Evolutionary conservation across 2,113 vertebrate species (phyloP).

Genomic region (Sinocyclocheilus anophthalmus): DNA sequence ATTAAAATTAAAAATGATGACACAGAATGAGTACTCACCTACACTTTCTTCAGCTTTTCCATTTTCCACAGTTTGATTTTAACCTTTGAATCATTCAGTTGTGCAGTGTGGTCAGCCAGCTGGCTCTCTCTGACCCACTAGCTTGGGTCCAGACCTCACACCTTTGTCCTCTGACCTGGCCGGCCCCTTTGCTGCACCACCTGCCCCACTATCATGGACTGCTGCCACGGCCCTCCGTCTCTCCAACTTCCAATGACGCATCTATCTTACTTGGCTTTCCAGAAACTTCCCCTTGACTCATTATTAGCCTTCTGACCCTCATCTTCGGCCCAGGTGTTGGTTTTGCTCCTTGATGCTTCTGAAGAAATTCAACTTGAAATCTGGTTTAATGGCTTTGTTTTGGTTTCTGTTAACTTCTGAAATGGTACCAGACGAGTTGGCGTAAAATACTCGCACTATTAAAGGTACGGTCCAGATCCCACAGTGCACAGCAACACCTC

Average conservation of each 20-base stretch:
- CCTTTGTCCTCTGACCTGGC: slow-evolving; percentile 35
- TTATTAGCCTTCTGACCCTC: slow-evolving; percentile 37
- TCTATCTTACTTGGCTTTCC: slow-evolving; percentile 14
- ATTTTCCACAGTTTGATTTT: slow-evolving; percentile 21
- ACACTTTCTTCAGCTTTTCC: slow-evolving; percentile 9
- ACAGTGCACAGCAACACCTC: slow-evolving; percentile 5
- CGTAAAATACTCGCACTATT: background rate
- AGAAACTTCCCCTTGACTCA: slow-evolving; percentile 29
- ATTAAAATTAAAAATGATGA: background rate
- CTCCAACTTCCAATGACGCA: background rate
- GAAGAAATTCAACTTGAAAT: slow-evolving; percentile 17
- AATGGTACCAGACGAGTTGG: background rate
- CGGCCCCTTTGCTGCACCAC: slow-evolving; percentile 18
- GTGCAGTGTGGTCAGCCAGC: slow-evolving; percentile 31
- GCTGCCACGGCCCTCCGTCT: background rate
- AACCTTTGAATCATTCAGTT: slow-evolving; percentile 38
- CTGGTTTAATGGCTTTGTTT: background rate
- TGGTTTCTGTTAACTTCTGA: background rate
- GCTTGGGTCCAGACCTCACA: slow-evolving; percentile 40
- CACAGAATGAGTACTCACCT: background rate
- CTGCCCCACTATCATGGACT: background rate
- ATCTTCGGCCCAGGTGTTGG: slow-evolving; percentile 17
- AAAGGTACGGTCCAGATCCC: background rate
- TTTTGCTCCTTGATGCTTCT: background rate
- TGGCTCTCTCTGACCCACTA: slow-evolving; percentile 28